phyloP scores from a whole-genome alignment of 2,113 vertebrate genomes.

The Corythornis madagascariensis region DNA sequence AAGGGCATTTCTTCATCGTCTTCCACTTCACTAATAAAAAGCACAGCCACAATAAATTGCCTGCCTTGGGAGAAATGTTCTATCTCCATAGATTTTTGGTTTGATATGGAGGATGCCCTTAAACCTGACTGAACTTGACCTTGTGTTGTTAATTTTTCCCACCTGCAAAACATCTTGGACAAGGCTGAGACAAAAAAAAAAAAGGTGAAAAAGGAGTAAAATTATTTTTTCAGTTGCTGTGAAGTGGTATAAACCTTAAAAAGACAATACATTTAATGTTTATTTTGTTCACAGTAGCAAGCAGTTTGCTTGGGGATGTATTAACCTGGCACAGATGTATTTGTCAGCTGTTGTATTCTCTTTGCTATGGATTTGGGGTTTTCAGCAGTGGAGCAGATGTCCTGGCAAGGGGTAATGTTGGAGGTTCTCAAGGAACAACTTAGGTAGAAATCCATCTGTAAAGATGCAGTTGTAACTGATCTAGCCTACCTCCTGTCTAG shows the following conservation, averaged over 20 bases:
- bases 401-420: background rate
- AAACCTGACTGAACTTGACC: background rate
- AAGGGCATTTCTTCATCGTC: slow-evolving; percentile 23
- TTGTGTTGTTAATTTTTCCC: background rate
- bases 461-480: background rate
- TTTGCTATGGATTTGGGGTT: background rate
- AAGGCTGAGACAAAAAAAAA: background rate
- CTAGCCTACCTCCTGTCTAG: background rate
- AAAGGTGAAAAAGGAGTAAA: background rate
- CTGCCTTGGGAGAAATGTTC: background rate
- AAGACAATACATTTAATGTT: background rate
- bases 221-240: background rate
- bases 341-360: background rate
- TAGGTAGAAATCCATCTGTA: background rate
- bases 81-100: background rate
- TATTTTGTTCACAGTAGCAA: background rate
- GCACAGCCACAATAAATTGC: background rate
- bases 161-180: background rate
- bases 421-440: background rate
- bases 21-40: slow-evolving; percentile 2
- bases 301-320: background rate
- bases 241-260: background rate
- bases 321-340: background rate
- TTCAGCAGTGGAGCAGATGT: background rate
- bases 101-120: background rate